Base-by-base conservation (phyloP, 2,888 invertebrate genomes). In the Saturnia pavonia region DNA sequence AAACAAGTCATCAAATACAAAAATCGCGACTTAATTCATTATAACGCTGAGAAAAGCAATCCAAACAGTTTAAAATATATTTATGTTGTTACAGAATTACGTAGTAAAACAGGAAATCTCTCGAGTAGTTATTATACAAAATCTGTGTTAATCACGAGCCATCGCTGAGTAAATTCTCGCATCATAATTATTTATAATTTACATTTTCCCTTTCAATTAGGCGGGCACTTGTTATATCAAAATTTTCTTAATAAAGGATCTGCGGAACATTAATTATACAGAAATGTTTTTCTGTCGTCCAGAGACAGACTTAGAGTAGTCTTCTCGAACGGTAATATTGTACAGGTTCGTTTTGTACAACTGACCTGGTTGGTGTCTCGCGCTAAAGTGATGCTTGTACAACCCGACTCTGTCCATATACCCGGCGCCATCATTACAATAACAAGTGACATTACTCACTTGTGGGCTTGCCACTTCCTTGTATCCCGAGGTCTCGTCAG, bases 201-300 rank as follows among this genome's bases (percentile, higher is more conserved):
- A 67, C 43, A 67, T 67, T 70, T 70, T 70, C 54, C 67, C 54
- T 14, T 67, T 54, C 34, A 67, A 70, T 57, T 67, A 67, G 66
- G 34, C 25, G 42, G 65, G 51, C 66, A 70, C 70, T 70, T 70
- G 67, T 66, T 70, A 51, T 67, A 67, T 70, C 51, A 66, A 67
- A 54, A 70, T 70, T 69, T 70, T 34, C 45, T 67, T 70, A 57
- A 67, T 70, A 70, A 67, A 70, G 57, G 57, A 60, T 67, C 70
- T 57, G 67, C 27, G 57, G 70, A 70, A 67, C 57, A 43, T 57
- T 70, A 72, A 70, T 70, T 70, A 67, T 43, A 27, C 27, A 54
- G 57, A 70, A 70, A 65, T 74, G 70, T 76, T 78, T 75, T 74
- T 66, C 54, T 70, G 27, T n/a, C 68, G 48, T 6, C 11, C 16